Conservation (phyloP, 2,113 vertebrate genomes). For the Stictonetta naevosa region DNA sequence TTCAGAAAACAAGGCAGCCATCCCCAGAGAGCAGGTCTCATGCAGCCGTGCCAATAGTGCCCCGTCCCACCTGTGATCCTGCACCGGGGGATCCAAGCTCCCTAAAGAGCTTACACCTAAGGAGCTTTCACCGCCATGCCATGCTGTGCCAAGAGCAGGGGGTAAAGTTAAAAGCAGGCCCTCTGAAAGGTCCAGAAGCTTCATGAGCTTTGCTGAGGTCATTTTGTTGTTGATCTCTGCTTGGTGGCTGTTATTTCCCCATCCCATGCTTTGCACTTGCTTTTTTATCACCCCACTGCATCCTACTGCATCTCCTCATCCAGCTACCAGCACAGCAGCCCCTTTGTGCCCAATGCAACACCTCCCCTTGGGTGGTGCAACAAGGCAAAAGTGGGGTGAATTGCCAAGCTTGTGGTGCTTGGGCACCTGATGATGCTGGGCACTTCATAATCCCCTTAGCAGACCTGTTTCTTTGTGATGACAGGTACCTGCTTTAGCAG, state of each 20-base stretch:
- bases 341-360: background rate
- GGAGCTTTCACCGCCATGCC: background rate
- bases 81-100: background rate
- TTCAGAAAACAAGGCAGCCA: background rate
- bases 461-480: background rate
- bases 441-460: background rate
- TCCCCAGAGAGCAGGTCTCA: background rate
- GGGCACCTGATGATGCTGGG: background rate
- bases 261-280: background rate
- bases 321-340: background rate
- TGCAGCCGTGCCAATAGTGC: accelerated
- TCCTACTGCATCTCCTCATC: accelerated
- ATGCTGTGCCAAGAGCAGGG: background rate
- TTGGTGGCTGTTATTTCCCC: background rate
- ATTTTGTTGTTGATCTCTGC: background rate
- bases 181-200: background rate
- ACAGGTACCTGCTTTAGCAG: background rate
- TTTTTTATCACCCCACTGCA: background rate
- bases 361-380: background rate
- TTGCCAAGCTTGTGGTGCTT: background rate
- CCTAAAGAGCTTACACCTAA: conserved; percentile 14
- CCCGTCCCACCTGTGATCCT: accelerated
- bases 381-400: background rate
- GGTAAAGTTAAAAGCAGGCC: background rate
- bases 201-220: background rate